phyloP scores from a whole-genome alignment of 53 echinoderm and acorn worm genomes.

The Antedon mediterranea region DNA sequence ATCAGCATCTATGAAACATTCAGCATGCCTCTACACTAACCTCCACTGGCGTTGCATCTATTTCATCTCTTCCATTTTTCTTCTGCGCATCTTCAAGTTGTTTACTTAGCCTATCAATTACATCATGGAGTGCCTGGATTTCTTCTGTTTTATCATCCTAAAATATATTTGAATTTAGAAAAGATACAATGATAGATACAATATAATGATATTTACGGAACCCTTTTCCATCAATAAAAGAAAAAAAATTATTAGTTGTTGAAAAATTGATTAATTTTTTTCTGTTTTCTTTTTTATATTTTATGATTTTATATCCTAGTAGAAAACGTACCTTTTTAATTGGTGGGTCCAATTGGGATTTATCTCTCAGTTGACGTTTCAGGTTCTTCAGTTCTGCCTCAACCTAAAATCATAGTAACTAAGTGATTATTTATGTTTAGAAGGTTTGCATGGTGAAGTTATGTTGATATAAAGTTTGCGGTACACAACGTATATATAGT shows the following conservation, averaged over 20 bases:
- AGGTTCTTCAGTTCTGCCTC: constrained; percentile 35
- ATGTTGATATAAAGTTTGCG: no score
- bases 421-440: not conserved
- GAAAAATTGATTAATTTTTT: no score
- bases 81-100: not conserved
- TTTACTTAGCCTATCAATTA: not conserved
- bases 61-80: constrained; percentile 25
- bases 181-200: no score
- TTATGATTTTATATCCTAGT: no score
- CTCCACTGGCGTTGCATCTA: constrained; percentile 40
- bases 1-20: not conserved
- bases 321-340: no score
- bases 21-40: not conserved
- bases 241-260: no score
- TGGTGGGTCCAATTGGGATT: no score
- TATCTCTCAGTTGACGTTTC: constrained; percentile 20
- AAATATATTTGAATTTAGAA: not conserved
- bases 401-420: constrained; percentile 15
- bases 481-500: no score
- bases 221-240: no score
- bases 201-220: no score
- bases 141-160: not conserved
- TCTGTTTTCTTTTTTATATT: no score
- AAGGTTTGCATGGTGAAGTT: no score
- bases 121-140: not conserved